These are phyloP conservation scores for Camelus dromedarius DNA, from an alignment of 2,113 vertebrate species.

Conservation along the genomic window DNA sequence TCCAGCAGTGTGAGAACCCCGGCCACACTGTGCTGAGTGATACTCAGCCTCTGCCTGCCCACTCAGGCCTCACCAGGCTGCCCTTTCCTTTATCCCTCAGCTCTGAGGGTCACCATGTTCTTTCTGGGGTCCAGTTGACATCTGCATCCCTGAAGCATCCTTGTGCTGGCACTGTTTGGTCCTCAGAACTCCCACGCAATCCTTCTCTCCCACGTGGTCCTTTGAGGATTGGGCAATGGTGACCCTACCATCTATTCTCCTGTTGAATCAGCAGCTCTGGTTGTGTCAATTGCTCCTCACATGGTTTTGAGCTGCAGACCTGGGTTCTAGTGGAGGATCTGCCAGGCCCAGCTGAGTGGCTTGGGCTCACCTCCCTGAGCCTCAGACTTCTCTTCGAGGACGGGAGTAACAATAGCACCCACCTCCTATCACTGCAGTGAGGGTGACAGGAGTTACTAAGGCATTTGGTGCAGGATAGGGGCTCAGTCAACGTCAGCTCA, in stretches of 20 bases:
- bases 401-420: rapidly evolving
- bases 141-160: neutral
- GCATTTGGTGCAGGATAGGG: neutral
- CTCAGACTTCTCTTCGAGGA: neutral
- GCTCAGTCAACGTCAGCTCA: rapidly evolving
- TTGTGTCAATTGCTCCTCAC: rapidly evolving
- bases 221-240: rapidly evolving
- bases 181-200: rapidly evolving
- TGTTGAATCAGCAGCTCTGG: neutral
- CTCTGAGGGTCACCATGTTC: neutral
- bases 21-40: rapidly evolving
- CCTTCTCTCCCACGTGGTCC: neutral
- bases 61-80: neutral
- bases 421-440: rapidly evolving
- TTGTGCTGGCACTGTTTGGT: rapidly evolving
- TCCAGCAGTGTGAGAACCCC: neutral
- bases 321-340: neutral
- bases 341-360: neutral
- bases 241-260: rapidly evolving
- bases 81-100: neutral
- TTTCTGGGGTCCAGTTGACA: rapidly evolving
- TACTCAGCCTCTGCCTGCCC: neutral
- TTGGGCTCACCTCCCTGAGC: neutral
- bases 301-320: neutral
- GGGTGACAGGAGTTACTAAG: too few relatives aligned